Percentiles rank a stretch among this genome's conserved stretches.
phyloP scores from a whole-genome alignment of 2,113 vertebrate genomes.

The Sardina pilchardus region DNA sequence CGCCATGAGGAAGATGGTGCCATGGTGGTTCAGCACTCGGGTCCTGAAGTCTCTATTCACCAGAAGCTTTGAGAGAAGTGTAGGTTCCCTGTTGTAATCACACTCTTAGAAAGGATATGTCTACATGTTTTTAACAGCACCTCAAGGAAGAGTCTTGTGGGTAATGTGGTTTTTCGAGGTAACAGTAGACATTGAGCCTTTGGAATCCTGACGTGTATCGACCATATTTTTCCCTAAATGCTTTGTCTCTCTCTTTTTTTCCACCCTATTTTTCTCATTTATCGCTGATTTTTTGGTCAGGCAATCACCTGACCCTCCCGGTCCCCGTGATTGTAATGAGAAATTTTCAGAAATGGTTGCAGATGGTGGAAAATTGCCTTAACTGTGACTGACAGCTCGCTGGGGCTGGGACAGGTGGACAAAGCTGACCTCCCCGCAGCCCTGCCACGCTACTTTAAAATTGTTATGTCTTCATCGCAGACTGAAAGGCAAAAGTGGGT shows the following conservation, averaged over 20 bases:
- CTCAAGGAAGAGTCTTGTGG: background rate
- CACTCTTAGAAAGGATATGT: background rate
- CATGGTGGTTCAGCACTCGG: too few relatives aligned
- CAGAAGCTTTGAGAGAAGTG: background rate
- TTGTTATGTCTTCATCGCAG: conserved; percentile 67
- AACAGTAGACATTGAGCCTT: background rate
- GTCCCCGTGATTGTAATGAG: conserved; percentile 5
- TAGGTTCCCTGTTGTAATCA: background rate
- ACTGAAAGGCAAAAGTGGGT: conserved; percentile 53
- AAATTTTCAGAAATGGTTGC: conserved; percentile 1
- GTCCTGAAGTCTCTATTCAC: background rate
- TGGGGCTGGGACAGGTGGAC: conserved; percentile 62
- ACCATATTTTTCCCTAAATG: background rate
- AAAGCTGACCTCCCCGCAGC: conserved; percentile 47
- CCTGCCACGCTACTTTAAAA: conserved; percentile 48
- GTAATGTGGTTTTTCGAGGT: background rate
- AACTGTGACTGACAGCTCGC: conserved; percentile 23
- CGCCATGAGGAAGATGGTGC: too few relatives aligned
- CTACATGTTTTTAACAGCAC: background rate
- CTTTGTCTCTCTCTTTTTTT: background rate
- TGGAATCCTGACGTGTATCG: background rate
- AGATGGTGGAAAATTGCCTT: conserved; percentile 21
- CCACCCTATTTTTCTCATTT: background rate
- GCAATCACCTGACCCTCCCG: conserved; percentile 14
- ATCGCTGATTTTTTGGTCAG: background rate